Percentiles rank a stretch among this genome's conserved stretches.
Conservation (phyloP, 2,888 invertebrate genomes). For the Pasiphila rectangulata region DNA sequence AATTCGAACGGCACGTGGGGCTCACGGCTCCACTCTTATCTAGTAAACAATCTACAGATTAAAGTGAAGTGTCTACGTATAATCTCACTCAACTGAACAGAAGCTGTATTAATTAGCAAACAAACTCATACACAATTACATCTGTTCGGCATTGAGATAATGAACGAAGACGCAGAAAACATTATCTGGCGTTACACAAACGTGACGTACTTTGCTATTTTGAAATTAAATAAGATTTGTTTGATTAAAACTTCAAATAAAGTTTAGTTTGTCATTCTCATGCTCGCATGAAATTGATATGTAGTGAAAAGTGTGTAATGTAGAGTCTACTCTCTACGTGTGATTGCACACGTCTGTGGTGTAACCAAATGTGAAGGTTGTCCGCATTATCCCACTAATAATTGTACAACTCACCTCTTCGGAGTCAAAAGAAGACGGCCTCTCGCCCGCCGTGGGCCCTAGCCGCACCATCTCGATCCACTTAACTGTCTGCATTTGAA, state of each 20-base stretch:
- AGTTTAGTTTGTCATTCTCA: not conserved
- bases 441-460: slow-evolving; percentile 54
- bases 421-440: slow-evolving; percentile 60
- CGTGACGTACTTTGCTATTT: slow-evolving; percentile 9
- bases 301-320: not conserved
- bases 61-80: not conserved
- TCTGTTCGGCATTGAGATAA: slow-evolving; percentile 13
- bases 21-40: not conserved
- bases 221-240: slow-evolving; percentile 9
- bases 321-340: slow-evolving; percentile 19
- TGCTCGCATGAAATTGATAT: not conserved
- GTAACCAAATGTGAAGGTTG: slow-evolving; percentile 14
- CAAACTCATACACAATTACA: slow-evolving; percentile 18
- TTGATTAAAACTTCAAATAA: not conserved
- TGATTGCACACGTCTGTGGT: slow-evolving; percentile 9
- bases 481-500: slow-evolving; percentile 71
- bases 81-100: slow-evolving; percentile 4
- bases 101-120: slow-evolving; percentile 16
- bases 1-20: slow-evolving; percentile 23
- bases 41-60: slow-evolving; percentile 4
- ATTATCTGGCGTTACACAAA: slow-evolving; percentile 15
- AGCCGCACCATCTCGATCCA: slow-evolving; percentile 76
- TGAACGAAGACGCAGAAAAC: slow-evolving; percentile 1
- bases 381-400: slow-evolving; percentile 28
- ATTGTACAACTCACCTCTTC: slow-evolving; percentile 67